Base-by-base conservation (phyloP, 2,113 vertebrate genomes). In the Apteryx owenii region DNA sequence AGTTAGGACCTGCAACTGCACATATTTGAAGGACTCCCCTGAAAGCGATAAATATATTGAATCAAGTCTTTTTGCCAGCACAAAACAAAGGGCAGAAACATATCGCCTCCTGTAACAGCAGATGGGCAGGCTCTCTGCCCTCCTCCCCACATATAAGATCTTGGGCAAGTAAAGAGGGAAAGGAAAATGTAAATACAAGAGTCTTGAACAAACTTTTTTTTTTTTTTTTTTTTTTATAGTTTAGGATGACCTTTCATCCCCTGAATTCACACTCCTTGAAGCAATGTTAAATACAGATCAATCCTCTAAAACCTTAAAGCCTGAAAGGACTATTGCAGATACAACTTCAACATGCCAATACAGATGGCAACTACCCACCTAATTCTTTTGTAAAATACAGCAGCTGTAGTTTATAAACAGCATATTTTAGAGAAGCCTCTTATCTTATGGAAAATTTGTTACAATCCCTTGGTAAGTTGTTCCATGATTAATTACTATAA, bases 381-480 rank as follows among this genome's bases (percentile, higher is more conserved):
- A 7, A 3, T 81, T 85, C 62, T 72, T 88, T 62, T 46, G 33
- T 81, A 50, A 77, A 76, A 71, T 58, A 76, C 25, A 86, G 42
- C 33, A 89, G 31, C n/a, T 36, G 38, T 11, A 48, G 53, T 15
- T 94, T 88, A 76, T 29, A 76, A 92, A 69, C 5, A 88, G 23
- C 42, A 15, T 40, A 53, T 51, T 93, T 92, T n/a, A 75, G 18
- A 88, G 64, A 77, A 83, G 33, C 36, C 38, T 80, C 85, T 81
- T 84, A 92, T 28, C 82, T 81, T 84, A 89, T 26, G 38, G 73
- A 92, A 93, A 96, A 89, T 72, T 78, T 72, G 79, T 76, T 90
- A 75, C 36, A 58, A 60, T 7, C 9, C 46, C 33, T 21, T 7
- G 9, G 15, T 40, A 92, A 68, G 8, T 46, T 88, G 48, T 84